Evolutionary conservation across 2,113 vertebrate species (phyloP), one percentile per base, ranked within the genome.

Genomic region (Shinisaurus crocodilurus): DNA sequence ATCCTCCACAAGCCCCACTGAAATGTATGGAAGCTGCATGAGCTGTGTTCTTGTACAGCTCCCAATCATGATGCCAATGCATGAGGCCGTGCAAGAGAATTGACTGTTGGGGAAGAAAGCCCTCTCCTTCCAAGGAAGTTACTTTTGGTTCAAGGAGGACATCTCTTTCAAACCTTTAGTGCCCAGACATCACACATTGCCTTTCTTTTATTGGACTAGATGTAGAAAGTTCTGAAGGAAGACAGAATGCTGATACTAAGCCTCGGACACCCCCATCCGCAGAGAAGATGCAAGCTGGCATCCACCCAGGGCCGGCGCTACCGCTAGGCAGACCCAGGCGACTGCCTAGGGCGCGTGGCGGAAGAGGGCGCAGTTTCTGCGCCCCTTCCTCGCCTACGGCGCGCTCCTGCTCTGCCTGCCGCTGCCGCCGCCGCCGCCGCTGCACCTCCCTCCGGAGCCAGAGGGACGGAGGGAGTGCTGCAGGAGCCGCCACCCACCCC

Each of bases 81-180:
- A n/a, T n/a, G 79, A 25, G 48, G 32, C 18, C 57, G 48, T 32
- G 34, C 29, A 54, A 48, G 43, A 79, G 20, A 45, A 45, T 6
- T 79, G 25, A 43, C 25, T 79, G 20, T 29, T 75, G 6, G 40
- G 16, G 40, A 43, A 45, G 23, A 43, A 77, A 18, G 20, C 40
- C 7, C 10, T 76, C 3, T 45, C 72, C 54, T 60, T 20, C 63
- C 18, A 34, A 57, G 85, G 83, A 88, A 76, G 60, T 67, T 93
- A 48, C 92, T 95, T 91, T 63, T 91, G 91, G 91, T 94, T 76
- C 82, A 45, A 43, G 72, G 88, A 80, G 87, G 90, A 89, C 37
- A 32, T 48, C 87, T 85, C 92, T 43, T 12, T 23, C 85, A 93
- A 90, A 75, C 43, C 57, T 95, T 90, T 86, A 81, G 76, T 92